Evolutionary conservation across 2,113 vertebrate species (phyloP), one percentile per base, ranked within the genome.

Genomic region (Zapornia atra): DNA sequence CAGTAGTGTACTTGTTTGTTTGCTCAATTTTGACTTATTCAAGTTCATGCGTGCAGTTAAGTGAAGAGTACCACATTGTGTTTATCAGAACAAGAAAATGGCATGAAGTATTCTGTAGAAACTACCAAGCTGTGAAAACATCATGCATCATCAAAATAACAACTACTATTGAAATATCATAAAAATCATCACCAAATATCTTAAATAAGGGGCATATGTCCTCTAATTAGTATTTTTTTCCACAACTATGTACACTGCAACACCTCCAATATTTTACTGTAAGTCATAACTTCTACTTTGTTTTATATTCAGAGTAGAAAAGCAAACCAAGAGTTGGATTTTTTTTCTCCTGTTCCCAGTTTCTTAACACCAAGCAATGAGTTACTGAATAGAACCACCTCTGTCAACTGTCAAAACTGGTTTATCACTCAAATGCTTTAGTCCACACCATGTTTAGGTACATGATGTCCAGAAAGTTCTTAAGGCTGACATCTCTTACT

Each of bases 1-100:
- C 51, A 53, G 29, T 5, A 46, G 5, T 3, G 9, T 33, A 51
- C 4, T 29, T 0, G 1, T 64, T 38, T 16, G 3, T 26, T 57
- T 1, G 0, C 26, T 61, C 18, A 50, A 13, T 68, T 71, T 22
- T 56, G 21, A 15, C 18, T 63, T 80, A 63, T 1, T 73, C 19
- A 15, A 26, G 19, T 51, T 48, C 61, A n/a, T 1, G 0, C 26
- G 36, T 38, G 13, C 50, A 7, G 12, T 31, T 38, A 44, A 33
- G 12, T 50, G 7, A 44, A 72, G 12, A 46, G 33, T 71, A 60
- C 9, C 11, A 38, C 7, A 9, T 17, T 36, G 12, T 51, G n/a
- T 50, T 50, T 71, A 84, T 42, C 34, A 56, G 26, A 71, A 42
- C 15, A 84, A 73, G 53, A 72, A 66, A 60, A 72, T 8, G 12